Evolutionary conservation across 2,113 vertebrate genomes (phyloP).

Genomic region (Psittacula cyanocephala): DNA sequence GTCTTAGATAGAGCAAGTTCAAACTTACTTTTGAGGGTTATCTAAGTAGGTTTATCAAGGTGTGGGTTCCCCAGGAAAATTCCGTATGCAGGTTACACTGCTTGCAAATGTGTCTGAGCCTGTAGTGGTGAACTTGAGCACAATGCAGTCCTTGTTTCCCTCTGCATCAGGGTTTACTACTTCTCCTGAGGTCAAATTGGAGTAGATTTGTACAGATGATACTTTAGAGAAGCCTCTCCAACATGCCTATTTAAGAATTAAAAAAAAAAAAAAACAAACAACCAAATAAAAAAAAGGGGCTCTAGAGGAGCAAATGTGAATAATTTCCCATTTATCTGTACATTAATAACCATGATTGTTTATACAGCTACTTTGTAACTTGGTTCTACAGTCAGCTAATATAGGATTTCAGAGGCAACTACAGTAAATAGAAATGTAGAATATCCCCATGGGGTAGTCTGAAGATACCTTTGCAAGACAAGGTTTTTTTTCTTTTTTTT

Average conservation of each 20-base stretch:
- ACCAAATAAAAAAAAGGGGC: neutral
- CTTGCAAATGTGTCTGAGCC: neutral
- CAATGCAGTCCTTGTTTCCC: neutral
- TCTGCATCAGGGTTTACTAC: neutral
- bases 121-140: neutral
- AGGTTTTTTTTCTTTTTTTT: neutral
- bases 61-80: neutral
- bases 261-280: too few relatives aligned
- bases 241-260: neutral
- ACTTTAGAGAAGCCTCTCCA: neutral
- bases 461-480: conserved; percentile 43
- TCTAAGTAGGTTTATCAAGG: neutral
- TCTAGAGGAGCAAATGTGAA: conserved; percentile 19
- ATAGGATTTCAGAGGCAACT: conserved; percentile 71
- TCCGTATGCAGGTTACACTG: neutral
- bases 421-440: conserved; percentile 67
- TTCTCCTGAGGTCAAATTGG: neutral
- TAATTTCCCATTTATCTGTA: conserved; percentile 34
- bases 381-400: conserved; percentile 57
- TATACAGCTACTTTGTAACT: conserved; percentile 32
- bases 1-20: neutral
- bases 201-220: neutral
- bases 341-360: conserved; percentile 12
- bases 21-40: neutral
- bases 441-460: conserved; percentile 25